phyloP scores from a whole-genome alignment of 2,888 invertebrate species.

The Chrysodeixis includens region DNA sequence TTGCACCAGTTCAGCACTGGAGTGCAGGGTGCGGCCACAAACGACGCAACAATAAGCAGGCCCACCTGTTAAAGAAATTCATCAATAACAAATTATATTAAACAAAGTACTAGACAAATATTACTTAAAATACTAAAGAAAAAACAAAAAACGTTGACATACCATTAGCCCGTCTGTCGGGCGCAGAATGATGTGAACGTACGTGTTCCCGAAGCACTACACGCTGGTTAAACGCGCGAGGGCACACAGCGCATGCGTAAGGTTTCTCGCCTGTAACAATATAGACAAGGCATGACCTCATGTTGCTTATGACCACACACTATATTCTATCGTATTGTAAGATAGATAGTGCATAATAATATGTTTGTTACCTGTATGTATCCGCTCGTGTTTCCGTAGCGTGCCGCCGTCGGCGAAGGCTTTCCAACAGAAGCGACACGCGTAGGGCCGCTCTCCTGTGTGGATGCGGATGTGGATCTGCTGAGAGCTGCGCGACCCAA shows the following conservation, averaged over 20 bases:
- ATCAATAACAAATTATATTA: too few relatives aligned
- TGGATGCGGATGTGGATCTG: slow-evolving; percentile 96
- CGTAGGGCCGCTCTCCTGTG: slow-evolving; percentile 95
- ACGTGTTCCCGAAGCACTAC: slow-evolving; percentile 96
- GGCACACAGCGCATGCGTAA: slow-evolving; percentile 96
- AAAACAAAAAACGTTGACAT: too few relatives aligned
- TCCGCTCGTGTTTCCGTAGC: slow-evolving; percentile 94
- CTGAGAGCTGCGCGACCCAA: slow-evolving; percentile 95
- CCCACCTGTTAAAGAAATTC: slow-evolving; percentile 72
- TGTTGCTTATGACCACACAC: too few relatives aligned
- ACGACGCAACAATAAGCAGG: slow-evolving; percentile 93
- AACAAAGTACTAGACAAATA: too few relatives aligned
- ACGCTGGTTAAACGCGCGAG: slow-evolving; percentile 95
- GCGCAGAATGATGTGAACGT: slow-evolving; percentile 95
- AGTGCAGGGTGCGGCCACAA: slow-evolving; percentile 91
- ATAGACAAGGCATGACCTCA: not conserved
- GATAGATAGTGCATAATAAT: not conserved
- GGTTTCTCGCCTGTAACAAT: slow-evolving; percentile 93
- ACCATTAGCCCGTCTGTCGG: slow-evolving; percentile 91
- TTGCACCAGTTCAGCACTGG: slow-evolving; percentile 93
- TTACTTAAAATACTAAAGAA: too few relatives aligned
- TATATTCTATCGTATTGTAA: too few relatives aligned
- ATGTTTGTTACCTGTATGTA: slow-evolving; percentile 91
- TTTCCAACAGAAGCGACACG: slow-evolving; percentile 96
- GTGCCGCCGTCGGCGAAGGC: slow-evolving; percentile 97